A percentile compares a stretch with the other conserved stretches of the same genome.
These are phyloP conservation scores for Nasonia vitripennis DNA, from an alignment of 1,140 invertebrate species.

Conservation along the genomic window DNA sequence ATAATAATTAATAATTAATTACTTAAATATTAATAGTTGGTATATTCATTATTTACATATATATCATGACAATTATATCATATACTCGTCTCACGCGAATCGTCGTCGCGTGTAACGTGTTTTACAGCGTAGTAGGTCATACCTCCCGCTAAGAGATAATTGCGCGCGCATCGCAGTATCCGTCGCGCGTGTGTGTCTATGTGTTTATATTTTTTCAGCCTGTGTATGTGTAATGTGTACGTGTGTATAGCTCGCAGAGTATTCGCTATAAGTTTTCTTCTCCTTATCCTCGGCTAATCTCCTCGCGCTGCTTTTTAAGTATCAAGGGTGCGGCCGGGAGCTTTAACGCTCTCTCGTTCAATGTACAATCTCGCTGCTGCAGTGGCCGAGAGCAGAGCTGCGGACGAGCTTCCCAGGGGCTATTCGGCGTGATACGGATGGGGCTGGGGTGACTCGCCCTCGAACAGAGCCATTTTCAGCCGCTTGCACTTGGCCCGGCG, in stretches of 20 bases:
- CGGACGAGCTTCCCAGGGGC: slow-evolving; percentile 6
- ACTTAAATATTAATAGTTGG: slow-evolving; percentile 48
- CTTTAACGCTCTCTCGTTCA: not conserved
- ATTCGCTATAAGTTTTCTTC: not conserved
- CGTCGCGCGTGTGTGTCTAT: slow-evolving; percentile 15
- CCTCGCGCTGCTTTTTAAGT: not conserved
- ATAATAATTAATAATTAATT: slow-evolving; percentile 66
- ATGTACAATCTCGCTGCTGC: slow-evolving; percentile 18
- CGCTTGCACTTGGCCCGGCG: slow-evolving; percentile 96
- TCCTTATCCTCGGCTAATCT: not conserved
- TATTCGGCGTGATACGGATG: slow-evolving; percentile 73
- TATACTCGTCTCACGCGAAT: slow-evolving; percentile 64
- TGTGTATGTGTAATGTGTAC: not conserved
- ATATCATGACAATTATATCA: slow-evolving; percentile 60
- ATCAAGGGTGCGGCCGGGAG: not conserved
- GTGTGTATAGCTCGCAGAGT: not conserved
- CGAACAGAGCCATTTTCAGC: slow-evolving; percentile 90
- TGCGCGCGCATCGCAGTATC: not conserved
- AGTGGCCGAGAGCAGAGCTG: not conserved
- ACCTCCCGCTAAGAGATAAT: slow-evolving; percentile 50
- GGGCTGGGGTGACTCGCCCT: slow-evolving; percentile 78
- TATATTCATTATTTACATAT: slow-evolving; percentile 52
- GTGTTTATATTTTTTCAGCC: slow-evolving; percentile 8
- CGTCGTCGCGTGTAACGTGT: slow-evolving; percentile 59
- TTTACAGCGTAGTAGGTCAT: slow-evolving; percentile 69